Base-by-base conservation (phyloP, 2,888 invertebrate genomes). In the Deilephila elpenor region DNA sequence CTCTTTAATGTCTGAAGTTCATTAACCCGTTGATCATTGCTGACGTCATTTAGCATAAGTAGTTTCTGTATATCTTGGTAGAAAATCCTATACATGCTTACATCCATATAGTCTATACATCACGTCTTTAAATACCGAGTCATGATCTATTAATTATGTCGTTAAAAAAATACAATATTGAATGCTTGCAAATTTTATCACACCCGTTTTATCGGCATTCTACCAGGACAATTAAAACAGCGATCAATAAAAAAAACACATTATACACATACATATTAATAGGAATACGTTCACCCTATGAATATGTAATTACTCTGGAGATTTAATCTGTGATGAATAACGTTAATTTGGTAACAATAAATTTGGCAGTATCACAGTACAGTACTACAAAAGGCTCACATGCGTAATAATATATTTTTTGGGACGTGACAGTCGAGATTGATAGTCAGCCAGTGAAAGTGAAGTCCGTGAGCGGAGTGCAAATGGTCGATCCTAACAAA, bases 401-500 rank as follows among this genome's bases (percentile, higher is more conserved):
- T 32, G 85, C 83, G 83, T 86, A 84, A 83, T 86, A 84, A 83
- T 86, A 84, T 86, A 84, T 84, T 84, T 86, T 82, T 86, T 80
- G 44, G 83, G 81, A 80, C 86, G 84, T 86, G 88, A 87, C 89
- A 86, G 83, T 78, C 74, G 78, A 88, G 88, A 91, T 89, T 90
- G 87, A 91, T 91, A 85, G 86, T 83, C 82, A 74, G 79, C 83
- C 77, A 89, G 92, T 87, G 91, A 91, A 91, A 91, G 92, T 91
- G 85, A 87, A 82, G 83, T 85, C 81, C 90, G 88, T 88, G 88
- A 80, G 76, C 75, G 73, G 88, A 86, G 86, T 90, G 85, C 82
- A 78, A 88, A 87, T 81, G 78, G 78, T 32, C 67, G 74, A 44
- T 59, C 59, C 34, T 44, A 53, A 60, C 53, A 44, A 76, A 72